Conservation (phyloP, 2,797 vertebrate genomes). For the Euthynnus affinis region DNA sequence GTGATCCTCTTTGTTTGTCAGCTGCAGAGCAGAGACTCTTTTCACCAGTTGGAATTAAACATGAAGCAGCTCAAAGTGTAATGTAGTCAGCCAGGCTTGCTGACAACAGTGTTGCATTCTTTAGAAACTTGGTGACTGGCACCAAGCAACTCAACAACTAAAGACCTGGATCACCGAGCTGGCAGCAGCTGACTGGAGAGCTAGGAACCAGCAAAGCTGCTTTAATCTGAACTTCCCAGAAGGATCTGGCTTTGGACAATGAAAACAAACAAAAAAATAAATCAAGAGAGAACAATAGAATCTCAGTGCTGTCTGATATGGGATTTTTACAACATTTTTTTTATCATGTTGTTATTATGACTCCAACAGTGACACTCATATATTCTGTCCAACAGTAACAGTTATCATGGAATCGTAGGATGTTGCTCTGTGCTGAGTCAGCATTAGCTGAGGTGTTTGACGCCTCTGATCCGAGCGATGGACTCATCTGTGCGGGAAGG, state of each 20-base stretch:
- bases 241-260: too few species aligned
- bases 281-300: background rate
- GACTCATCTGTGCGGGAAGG: slow-evolving; percentile 23
- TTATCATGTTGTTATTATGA: slow-evolving; percentile 5
- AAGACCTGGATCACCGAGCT: slow-evolving; percentile 10
- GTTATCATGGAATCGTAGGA: background rate
- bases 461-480: background rate
- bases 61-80: background rate
- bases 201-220: slow-evolving; percentile 4
- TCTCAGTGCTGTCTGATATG: background rate
- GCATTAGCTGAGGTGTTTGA: background rate
- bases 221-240: slow-evolving; percentile 10
- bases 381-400: background rate
- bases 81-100: background rate
- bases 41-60: background rate
- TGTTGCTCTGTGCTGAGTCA: slow-evolving; percentile 21
- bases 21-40: background rate
- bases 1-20: background rate
- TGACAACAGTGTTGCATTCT: slow-evolving; percentile 26
- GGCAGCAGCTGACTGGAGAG: slow-evolving; percentile 11
- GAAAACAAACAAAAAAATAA: background rate
- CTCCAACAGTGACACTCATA: background rate
- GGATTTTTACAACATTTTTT: background rate
- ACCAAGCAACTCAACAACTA: slow-evolving; percentile 39
- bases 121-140: background rate